Base-by-base conservation (phyloP, 2,797 vertebrate species). In the Pitangus sulphuratus region DNA sequence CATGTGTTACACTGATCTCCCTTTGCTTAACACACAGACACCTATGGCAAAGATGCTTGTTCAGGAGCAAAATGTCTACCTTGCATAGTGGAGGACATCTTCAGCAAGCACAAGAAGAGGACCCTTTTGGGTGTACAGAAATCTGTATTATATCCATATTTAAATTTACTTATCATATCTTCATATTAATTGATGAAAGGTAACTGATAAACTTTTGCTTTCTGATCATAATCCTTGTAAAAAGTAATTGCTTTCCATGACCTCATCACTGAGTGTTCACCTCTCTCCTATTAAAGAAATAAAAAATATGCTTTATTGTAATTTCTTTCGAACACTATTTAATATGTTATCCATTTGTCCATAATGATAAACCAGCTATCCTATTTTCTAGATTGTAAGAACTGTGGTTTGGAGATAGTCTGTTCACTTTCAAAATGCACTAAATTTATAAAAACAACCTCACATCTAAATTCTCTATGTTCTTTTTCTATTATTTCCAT, bases 201-300 rank as follows among this genome's bases (percentile, higher is more conserved):
- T 70, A 79, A 74, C 68, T 39, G 51, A 70, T 62, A 93, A 79
- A 78, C 84, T 65, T 72, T 77, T 76, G 19, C 35, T 69, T 82
- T 80, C 72, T 78, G 17, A 39, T 86, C 15, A 40, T 75, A 91
- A 81, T 7, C 53, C 39, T 64, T 75, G 11, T 81, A 85, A 91
- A 93, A 96, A 57, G 10, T 92, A 84, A 84, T 45, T 95, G 47
- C 24, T 93, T 96, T 75, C 20, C 44, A 51, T 87, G 61, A 93
- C 82, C 62, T 94, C 33, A 2, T 80, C 70, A 58, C 24, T 45
- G 42, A 69, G 22, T 60, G 12, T 66, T 94, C 33, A 42, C 58
- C 48, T 90, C 60, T 64, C 50, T 16, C 39, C 25, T 54, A 45
- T 88, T 87, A 91, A 95, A 94, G 51, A 71, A 88, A 90, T 89